Conservation (phyloP, 2,888 invertebrate species). For the Spisula subtruncata region DNA sequence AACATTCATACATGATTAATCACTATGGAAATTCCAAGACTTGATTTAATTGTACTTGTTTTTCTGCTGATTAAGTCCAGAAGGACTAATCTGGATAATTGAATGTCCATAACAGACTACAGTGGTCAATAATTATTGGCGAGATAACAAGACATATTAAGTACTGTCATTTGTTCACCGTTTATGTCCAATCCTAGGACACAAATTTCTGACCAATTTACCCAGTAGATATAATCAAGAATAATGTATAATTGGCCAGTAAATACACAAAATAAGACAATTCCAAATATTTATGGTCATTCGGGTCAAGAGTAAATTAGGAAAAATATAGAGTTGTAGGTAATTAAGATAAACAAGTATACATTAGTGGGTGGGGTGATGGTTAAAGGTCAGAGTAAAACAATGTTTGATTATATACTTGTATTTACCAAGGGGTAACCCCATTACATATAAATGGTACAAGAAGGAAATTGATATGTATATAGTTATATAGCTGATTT, state of each 20-base stretch:
- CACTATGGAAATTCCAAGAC: background rate
- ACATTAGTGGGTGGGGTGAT: conserved; percentile 10
- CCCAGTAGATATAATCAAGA: background rate
- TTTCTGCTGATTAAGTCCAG: background rate
- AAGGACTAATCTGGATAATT: conserved; percentile 5
- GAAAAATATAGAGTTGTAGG: background rate
- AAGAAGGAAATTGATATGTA: too few relatives aligned
- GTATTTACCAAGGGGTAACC: too few relatives aligned
- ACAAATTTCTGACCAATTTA: background rate
- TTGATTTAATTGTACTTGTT: conserved; percentile 20
- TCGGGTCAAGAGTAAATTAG: background rate
- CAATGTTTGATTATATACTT: too few relatives aligned
- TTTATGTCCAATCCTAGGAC: background rate
- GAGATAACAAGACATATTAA: background rate
- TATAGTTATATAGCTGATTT: too few relatives aligned
- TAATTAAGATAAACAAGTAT: background rate
- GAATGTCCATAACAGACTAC: conserved; percentile 26
- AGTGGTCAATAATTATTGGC: conserved; percentile 26
- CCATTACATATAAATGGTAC: too few relatives aligned
- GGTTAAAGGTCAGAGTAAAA: background rate
- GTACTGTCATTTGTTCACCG: background rate
- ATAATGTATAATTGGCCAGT: background rate
- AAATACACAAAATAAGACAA: background rate
- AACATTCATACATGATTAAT: conserved; percentile 19
- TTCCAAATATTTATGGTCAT: conserved; percentile 19